Evolutionary conservation across 1,140 invertebrate genomes (phyloP).

Genomic region (Drosophila jambulina): DNA sequence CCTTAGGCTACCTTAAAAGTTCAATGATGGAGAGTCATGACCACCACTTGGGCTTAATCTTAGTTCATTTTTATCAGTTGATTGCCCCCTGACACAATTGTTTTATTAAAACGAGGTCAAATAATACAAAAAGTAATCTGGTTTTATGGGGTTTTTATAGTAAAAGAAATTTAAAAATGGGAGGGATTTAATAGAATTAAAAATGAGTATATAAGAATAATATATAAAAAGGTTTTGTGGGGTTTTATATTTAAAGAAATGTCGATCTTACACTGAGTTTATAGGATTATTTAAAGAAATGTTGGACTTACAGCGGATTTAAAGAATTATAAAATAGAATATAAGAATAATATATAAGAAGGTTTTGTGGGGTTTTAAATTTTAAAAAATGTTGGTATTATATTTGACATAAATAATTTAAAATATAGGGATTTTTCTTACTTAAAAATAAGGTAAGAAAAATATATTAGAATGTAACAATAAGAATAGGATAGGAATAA

Average conservation of each 20-base stretch:
- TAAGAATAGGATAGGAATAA: not conserved
- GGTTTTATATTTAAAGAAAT: not conserved
- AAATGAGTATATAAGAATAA: not conserved
- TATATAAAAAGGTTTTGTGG: not conserved
- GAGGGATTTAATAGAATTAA: not conserved
- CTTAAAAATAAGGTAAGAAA: too few species aligned
- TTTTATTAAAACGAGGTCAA: constrained; percentile 16
- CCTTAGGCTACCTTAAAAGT: not conserved
- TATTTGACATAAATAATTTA: too few species aligned
- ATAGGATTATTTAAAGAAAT: too few species aligned
- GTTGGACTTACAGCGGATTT: too few species aligned
- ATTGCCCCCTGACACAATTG: constrained; percentile 3
- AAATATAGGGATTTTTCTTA: not conserved
- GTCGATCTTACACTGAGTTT: too few species aligned
- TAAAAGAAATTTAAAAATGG: not conserved
- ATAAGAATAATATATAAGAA: too few species aligned
- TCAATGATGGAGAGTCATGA: constrained; percentile 9
- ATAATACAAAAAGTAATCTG: not conserved
- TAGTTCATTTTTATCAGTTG: constrained; percentile 10
- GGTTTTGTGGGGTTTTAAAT: too few species aligned
- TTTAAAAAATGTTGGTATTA: too few species aligned
- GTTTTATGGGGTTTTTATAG: not conserved
- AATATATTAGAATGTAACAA: too few species aligned
- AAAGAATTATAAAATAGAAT: too few species aligned
- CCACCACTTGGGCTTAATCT: constrained; percentile 13